A percentile compares a stretch with the other conserved stretches of the same genome.
These are phyloP conservation scores for Ophiodon elongatus DNA, from an alignment of 2,113 vertebrate species.

Conservation along the genomic window DNA sequence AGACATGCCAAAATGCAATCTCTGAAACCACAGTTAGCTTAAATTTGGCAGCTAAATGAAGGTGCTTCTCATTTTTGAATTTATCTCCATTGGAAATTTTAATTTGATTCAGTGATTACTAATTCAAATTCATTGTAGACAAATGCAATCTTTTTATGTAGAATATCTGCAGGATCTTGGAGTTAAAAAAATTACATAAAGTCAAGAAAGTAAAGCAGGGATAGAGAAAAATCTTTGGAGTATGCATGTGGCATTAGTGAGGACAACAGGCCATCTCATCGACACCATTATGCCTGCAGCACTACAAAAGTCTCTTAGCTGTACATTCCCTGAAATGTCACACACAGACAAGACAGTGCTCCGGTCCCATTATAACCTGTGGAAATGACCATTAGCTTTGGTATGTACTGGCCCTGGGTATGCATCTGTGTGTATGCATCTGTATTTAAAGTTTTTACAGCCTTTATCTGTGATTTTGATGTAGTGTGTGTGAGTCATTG, in stretches of 20 bases:
- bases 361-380: slow-evolving; percentile 20
- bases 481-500: slow-evolving; percentile 42
- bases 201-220: background rate
- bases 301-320: slow-evolving; percentile 7
- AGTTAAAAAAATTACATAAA: background rate
- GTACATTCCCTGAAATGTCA: background rate
- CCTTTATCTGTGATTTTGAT: slow-evolving; percentile 42
- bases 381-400: slow-evolving; percentile 14
- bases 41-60: background rate
- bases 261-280: slow-evolving; percentile 25
- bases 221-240: background rate
- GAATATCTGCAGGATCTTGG: background rate
- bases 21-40: background rate
- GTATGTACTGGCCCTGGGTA: background rate
- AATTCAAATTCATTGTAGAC: background rate
- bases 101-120: background rate
- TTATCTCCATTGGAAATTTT: background rate
- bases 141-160: background rate
- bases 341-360: background rate
- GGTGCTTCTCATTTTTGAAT: background rate
- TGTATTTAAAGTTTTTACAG: slow-evolving; percentile 28
- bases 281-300: slow-evolving; percentile 7
- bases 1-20: background rate
- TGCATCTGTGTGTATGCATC: background rate
- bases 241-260: background rate